These are phyloP conservation scores for Aporophyla nigra DNA, from an alignment of 2,888 invertebrate genomes.

Conservation along the genomic window DNA sequence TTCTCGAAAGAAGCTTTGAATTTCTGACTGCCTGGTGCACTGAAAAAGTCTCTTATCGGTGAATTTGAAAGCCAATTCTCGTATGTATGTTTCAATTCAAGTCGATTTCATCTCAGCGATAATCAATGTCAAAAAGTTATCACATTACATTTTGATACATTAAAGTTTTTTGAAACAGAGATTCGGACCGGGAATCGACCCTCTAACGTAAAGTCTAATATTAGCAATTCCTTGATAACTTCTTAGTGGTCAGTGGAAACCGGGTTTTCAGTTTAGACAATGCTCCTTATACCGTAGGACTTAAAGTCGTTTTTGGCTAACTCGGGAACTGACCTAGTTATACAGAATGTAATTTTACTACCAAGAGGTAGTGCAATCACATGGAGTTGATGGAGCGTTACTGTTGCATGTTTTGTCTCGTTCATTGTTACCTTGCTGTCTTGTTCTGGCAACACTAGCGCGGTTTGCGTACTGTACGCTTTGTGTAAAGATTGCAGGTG, in stretches of 20 bases:
- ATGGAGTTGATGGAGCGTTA: not conserved
- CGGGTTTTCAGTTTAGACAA: not conserved
- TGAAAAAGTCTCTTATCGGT: not conserved
- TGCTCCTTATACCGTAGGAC: no score
- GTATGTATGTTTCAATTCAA: not conserved
- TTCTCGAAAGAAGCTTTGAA: not conserved
- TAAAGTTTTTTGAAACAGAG: not conserved
- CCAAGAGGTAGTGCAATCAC: not conserved
- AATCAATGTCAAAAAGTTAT: not conserved
- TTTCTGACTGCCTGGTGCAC: not conserved
- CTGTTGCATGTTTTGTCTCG: not conserved
- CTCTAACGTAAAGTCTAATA: not conserved
- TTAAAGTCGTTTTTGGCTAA: not conserved
- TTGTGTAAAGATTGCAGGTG: not conserved
- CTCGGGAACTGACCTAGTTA: not conserved
- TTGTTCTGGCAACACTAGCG: not conserved
- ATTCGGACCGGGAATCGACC: not conserved
- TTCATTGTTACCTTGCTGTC: conserved; percentile 1
- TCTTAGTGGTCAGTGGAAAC: not conserved
- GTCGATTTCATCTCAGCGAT: no score
- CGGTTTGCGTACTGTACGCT: not conserved
- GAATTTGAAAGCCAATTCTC: not conserved
- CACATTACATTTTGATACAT: not conserved
- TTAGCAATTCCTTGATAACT: not conserved
- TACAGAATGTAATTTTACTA: not conserved